phyloP scores from a whole-genome alignment of 2,113 vertebrate genomes.

The Coryphaenoides rupestris region DNA sequence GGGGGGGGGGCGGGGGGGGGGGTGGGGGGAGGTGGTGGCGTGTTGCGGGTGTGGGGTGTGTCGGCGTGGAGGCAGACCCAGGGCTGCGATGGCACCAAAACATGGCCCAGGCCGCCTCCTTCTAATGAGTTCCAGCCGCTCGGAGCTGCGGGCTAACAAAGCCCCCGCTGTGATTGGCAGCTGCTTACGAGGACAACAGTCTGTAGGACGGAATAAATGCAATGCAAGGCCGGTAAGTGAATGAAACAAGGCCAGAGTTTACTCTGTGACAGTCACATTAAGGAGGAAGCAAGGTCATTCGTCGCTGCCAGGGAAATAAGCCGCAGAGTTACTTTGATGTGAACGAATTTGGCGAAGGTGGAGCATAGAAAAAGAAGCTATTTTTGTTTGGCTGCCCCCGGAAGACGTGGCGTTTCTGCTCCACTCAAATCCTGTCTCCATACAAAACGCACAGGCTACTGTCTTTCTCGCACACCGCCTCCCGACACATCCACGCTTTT shows the following conservation, averaged over 20 bases:
- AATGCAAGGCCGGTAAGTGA: not conserved
- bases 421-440: not conserved
- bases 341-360: not conserved
- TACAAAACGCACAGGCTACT: not conserved
- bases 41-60: too few species aligned
- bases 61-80: too few species aligned
- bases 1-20: conserved; percentile 71
- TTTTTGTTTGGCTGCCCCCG: not conserved
- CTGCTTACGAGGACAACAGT: conserved; percentile 35
- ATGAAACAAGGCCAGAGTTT: conserved; percentile 3
- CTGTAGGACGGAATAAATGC: conserved; percentile 26
- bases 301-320: conserved; percentile 1
- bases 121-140: conserved; percentile 63
- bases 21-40: too few species aligned
- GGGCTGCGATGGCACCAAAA: conserved; percentile 28
- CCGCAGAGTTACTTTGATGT: conserved; percentile 2
- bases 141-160: conserved; percentile 32
- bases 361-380: not conserved
- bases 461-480: not conserved
- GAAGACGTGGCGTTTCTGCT: not conserved
- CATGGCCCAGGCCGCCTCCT: conserved; percentile 32
- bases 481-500: not conserved
- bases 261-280: conserved; percentile 15
- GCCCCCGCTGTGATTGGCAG: conserved; percentile 55
- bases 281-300: not conserved